Evolutionary conservation across 2,888 invertebrate species (phyloP), one percentile per base, ranked within the genome.

Genomic region (Pseudococcus viburni): DNA sequence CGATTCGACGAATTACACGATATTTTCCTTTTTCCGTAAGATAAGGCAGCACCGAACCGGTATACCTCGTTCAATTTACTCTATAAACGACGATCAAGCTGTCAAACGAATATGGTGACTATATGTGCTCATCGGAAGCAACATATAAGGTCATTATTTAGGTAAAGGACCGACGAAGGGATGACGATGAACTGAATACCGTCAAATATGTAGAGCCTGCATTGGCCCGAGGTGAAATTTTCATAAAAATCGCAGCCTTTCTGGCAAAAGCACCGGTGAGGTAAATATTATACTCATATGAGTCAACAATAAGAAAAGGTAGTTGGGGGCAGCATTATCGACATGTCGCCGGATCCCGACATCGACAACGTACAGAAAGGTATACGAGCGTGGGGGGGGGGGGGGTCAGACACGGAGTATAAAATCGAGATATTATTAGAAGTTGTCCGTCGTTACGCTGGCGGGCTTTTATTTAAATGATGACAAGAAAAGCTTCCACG

Each of bases 51-150:
- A 33, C 26, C 26, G 26, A 33, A 33, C 26, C 46, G 12, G 46
- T 46, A 46, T 51, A 51, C 15, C 55, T 12, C 4, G n/a, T 19
- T 73, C n/a, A 73, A 26, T 73, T 73, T 33, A 19, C 64, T 22
- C 26, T 73, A 15, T 26, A 73, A 33, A 33, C 26, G 22, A 73
- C 22, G 22, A 73, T 33, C 11, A 73, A 73, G 33, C 68, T 33
- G 68, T 73, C 68, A 73, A 73, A 73, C 68, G 68, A 73, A 73
- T 33, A 73, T 73, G 68, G 68, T 33, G 68, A 33, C 33, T 73
- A 11, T 26, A 12, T 73, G 5, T 26, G 26, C 26, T 33, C 26
- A 33, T 33, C 26, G 26, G 26, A 33, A 33, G 26, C 26, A 33
- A 33, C 26, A 33, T 33, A 33, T 33, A 33, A 33, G 33, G 15